A percentile compares a stretch with the other conserved stretches of the same genome.
phyloP scores from a whole-genome alignment of 2,888 invertebrate species.

The Atrina japonica region DNA sequence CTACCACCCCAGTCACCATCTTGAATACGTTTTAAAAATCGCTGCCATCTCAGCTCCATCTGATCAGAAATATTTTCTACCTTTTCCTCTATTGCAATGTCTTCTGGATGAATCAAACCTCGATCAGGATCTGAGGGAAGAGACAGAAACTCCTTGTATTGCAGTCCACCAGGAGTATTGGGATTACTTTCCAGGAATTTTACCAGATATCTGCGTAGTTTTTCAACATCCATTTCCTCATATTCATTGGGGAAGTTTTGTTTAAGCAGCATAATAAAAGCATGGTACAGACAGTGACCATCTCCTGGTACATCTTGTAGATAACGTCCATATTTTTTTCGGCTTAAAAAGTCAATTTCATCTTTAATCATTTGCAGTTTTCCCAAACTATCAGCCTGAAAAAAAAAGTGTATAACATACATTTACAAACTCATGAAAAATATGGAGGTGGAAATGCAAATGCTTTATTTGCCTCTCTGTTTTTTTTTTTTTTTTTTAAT shows the following conservation, averaged over 20 bases:
- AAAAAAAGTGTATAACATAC: too few species aligned
- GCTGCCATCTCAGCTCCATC: slow-evolving; percentile 16
- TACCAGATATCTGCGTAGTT: slow-evolving; percentile 4
- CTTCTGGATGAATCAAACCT: slow-evolving; percentile 8
- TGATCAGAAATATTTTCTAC: neutral
- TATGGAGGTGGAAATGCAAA: too few species aligned
- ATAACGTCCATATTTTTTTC: too few species aligned
- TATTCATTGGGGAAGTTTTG: neutral
- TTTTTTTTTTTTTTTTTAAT: too few species aligned
- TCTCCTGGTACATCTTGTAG: slow-evolving; percentile 11
- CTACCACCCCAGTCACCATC: slow-evolving; percentile 26
- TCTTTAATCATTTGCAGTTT: too few species aligned
- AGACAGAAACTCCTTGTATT: slow-evolving; percentile 19
- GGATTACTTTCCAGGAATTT: slow-evolving; percentile 25
- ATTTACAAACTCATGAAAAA: too few species aligned
- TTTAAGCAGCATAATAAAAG: neutral
- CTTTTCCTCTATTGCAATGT: slow-evolving; percentile 13
- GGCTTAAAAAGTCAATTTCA: too few species aligned
- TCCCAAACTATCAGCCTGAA: too few species aligned
- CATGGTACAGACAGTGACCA: slow-evolving; percentile 22
- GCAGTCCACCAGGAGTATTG: neutral
- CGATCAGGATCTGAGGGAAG: slow-evolving; percentile 11
- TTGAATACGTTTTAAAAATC: slow-evolving; percentile 17
- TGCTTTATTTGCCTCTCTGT: too few species aligned
- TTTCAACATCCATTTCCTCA: neutral